Evolutionary conservation across 2,797 vertebrate species (phyloP), one percentile per base, ranked within the genome.

Genomic region (Crocidura indochinensis): DNA sequence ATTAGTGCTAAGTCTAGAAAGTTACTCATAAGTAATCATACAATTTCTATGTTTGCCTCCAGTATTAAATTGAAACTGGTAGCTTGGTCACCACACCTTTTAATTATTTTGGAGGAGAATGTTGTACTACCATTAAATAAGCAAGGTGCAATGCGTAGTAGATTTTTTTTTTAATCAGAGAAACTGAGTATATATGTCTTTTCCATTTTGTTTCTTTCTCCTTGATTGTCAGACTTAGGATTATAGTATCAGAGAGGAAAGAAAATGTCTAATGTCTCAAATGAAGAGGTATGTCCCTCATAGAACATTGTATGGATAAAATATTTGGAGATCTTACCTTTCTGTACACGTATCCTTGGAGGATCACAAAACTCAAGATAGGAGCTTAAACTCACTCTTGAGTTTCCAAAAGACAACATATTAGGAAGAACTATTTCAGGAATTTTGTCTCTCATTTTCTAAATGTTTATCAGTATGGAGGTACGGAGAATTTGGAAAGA

Each of bases 371-470:
- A 85, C 73, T 62, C 56, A 93, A 92, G 14, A 0, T 15, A 44
- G 14, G 82, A 29, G 31, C 62, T 91, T 87, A 65, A 69, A 29
- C 75, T 90, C 64, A 84, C 84, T 94, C 62, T 91, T 72, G 38
- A 75, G 81, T 80, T 94, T 87, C 44, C 92, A 79, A 86, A 86
- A 88, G 87, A 78, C 67, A 93, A 68, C 60, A 38, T 94, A 93
- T 83, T 95, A 80, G 92, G 62, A 91, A 94, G 87, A 93, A 75
- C 88, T 95, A 69, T 92, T 94, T 95, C 67, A 95, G 86, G 79
- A 95, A 93, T 87, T 91, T 77, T 91, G 44, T 1, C 27, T 68
- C 65, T 93, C 71, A 71, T 95, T 95, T 95, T 53, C 75, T 94
- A 93, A 94, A 71, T 89, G 72, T 80, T 75, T 93, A 79, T 91